Percentiles rank a stretch among this genome's conserved stretches.
These are phyloP conservation scores for Colostygia pectinataria DNA, from an alignment of 2,888 invertebrate species.

Conservation along the genomic window DNA sequence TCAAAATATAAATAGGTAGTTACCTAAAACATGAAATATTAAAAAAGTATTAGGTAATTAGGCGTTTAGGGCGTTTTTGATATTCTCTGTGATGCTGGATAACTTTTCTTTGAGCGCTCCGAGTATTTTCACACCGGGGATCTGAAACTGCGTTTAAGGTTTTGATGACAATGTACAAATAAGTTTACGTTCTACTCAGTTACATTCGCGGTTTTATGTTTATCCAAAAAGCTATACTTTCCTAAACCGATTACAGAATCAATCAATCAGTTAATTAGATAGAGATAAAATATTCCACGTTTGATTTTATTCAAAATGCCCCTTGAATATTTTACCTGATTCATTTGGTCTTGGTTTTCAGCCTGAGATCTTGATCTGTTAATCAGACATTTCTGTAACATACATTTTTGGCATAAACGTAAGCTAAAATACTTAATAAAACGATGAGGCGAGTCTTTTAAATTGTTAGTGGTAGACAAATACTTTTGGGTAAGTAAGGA, in stretches of 20 bases:
- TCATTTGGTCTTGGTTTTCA: conserved; percentile 7
- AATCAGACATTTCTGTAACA: conserved; percentile 45
- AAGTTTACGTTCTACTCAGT: too few species aligned
- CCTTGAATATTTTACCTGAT: conserved; percentile 6
- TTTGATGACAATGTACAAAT: too few species aligned
- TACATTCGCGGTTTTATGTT: too few species aligned
- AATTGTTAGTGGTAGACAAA: too few species aligned
- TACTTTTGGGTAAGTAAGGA: not conserved
- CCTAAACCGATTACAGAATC: too few species aligned
- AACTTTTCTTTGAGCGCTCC: conserved; percentile 39
- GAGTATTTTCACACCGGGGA: conserved; percentile 29
- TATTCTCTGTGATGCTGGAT: conserved; percentile 39
- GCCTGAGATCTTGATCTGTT: conserved; percentile 32
- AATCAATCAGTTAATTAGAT: too few species aligned
- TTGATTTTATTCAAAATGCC: too few species aligned
- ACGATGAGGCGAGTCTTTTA: too few species aligned
- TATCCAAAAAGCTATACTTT: too few species aligned
- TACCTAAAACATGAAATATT: not conserved
- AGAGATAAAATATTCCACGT: too few species aligned
- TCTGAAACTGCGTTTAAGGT: conserved; percentile 31
- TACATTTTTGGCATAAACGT: conserved; percentile 5
- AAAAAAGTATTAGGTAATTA: not conserved
- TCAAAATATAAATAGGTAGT: not conserved
- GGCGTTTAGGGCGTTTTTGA: conserved; percentile 38
- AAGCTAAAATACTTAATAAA: conserved; percentile 6